A percentile compares a stretch with the other conserved stretches of the same genome.
phyloP scores from a whole-genome alignment of 2,888 invertebrate species.

The Oxyteleia sp. region DNA sequence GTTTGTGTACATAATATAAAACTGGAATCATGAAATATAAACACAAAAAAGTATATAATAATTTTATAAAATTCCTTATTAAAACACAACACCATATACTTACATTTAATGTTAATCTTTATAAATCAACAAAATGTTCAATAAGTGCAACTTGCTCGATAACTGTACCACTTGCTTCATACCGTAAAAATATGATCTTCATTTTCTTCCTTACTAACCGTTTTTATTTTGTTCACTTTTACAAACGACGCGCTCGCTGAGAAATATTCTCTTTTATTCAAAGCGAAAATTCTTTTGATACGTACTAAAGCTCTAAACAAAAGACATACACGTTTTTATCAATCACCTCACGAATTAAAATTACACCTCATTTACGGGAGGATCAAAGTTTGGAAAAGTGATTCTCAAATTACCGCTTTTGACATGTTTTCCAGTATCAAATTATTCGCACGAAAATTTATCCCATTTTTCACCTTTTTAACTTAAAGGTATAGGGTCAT shows the following conservation, averaged over 20 bases:
- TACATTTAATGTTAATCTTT: neutral
- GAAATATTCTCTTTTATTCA: constrained; percentile 41
- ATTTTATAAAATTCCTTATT: neutral
- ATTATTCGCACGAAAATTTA: neutral
- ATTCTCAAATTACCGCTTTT: constrained; percentile 18
- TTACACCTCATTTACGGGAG: constrained; percentile 2
- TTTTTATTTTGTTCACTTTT: constrained; percentile 32
- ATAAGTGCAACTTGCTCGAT: constrained; percentile 29
- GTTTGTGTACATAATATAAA: too few relatives aligned
- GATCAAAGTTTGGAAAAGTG: constrained; percentile 27
- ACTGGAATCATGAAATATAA: too few relatives aligned
- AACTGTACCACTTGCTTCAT: constrained; percentile 19
- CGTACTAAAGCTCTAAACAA: constrained; percentile 34
- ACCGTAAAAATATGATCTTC: constrained; percentile 39
- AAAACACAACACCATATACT: neutral
- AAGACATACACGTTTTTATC: constrained; percentile 24
- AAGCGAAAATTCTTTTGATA: constrained; percentile 43
- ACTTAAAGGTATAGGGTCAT: too few relatives aligned
- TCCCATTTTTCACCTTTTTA: neutral
- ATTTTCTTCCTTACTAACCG: constrained; percentile 33
- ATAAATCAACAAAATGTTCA: constrained; percentile 32
- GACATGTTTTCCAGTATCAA: constrained; percentile 2
- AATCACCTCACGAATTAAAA: constrained; percentile 21
- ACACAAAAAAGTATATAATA: too few relatives aligned
- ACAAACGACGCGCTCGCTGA: constrained; percentile 22